Percentiles rank a stretch among this genome's conserved stretches.
Conservation (phyloP, 2,113 vertebrate genomes). For the Rhea americana region DNA sequence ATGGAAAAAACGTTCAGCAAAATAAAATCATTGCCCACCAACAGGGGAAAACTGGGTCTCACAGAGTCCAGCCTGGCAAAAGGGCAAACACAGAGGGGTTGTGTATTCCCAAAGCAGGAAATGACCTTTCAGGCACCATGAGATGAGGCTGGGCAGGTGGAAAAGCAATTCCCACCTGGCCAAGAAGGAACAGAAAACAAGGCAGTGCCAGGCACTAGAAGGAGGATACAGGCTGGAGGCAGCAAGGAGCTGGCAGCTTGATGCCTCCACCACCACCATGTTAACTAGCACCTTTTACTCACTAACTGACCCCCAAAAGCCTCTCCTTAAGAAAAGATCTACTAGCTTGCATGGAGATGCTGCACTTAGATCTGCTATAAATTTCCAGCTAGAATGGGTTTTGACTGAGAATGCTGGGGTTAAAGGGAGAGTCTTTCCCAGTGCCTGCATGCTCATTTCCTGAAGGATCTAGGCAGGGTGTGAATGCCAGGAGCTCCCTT, state of each 20-base stretch:
- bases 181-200: background rate
- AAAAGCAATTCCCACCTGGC: too few relatives aligned
- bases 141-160: too few relatives aligned
- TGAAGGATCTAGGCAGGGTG: background rate
- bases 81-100: too few relatives aligned
- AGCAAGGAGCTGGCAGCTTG: too few relatives aligned
- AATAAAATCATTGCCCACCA: too few relatives aligned
- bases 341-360: accelerated
- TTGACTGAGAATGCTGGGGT: background rate
- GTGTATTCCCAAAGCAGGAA: too few relatives aligned
- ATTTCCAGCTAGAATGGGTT: background rate
- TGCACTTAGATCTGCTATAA: background rate
- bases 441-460: background rate
- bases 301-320: too few relatives aligned
- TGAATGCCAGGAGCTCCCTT: background rate
- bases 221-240: too few relatives aligned
- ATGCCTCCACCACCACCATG: too few relatives aligned
- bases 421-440: background rate
- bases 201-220: background rate
- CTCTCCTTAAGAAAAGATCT: background rate
- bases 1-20: too few relatives aligned
- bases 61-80: background rate
- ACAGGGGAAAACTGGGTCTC: background rate
- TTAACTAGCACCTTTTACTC: too few relatives aligned
- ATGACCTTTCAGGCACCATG: too few relatives aligned